phyloP scores from a whole-genome alignment of 2,888 invertebrate species.

The Lochmaea capreae region DNA sequence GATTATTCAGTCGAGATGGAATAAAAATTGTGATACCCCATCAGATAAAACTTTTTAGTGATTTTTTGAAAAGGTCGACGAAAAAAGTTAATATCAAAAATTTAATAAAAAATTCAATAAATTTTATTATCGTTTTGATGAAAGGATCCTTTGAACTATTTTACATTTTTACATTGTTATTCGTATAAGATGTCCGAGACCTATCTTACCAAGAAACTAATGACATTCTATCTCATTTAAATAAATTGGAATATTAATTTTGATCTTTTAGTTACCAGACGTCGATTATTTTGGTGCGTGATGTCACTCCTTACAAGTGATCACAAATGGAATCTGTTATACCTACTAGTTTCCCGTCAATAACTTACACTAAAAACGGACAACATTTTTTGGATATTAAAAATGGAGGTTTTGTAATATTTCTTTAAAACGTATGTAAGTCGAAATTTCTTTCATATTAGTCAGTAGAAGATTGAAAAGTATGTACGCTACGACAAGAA shows the following conservation, averaged over 20 bases:
- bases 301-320: background rate
- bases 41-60: too few species aligned
- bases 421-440: slow-evolving; percentile 24
- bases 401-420: slow-evolving; percentile 19
- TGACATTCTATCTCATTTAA: background rate
- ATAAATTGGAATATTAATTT: background rate
- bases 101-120: too few species aligned
- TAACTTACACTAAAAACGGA: background rate
- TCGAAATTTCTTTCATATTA: background rate
- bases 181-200: too few species aligned
- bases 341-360: background rate
- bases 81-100: too few species aligned
- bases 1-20: too few species aligned
- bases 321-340: background rate
- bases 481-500: too few species aligned
- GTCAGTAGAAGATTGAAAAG: too few species aligned
- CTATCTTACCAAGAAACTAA: background rate
- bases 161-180: too few species aligned
- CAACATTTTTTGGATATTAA: slow-evolving; percentile 9
- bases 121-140: too few species aligned
- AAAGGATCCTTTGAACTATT: too few species aligned
- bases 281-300: background rate
- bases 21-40: too few species aligned
- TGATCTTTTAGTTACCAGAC: background rate
- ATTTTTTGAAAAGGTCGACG: too few species aligned